Conservation (phyloP, 2,888 invertebrate genomes). For the Limnephilus marmoratus region DNA sequence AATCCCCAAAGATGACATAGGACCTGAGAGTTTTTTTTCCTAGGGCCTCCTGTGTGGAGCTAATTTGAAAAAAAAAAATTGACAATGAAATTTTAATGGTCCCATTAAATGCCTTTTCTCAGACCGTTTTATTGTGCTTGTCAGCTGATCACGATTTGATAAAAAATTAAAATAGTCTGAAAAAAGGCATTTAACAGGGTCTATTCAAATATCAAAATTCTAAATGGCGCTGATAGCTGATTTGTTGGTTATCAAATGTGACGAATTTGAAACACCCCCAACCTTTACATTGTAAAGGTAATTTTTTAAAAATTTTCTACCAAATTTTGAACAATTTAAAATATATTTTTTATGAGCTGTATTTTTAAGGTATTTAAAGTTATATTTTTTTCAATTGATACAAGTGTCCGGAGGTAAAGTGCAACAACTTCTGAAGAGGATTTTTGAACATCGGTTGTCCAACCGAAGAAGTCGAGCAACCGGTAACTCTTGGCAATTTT, state of each 20-base stretch:
- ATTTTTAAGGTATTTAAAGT: not conserved
- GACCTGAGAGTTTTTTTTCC: no score
- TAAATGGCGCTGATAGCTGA: no score
- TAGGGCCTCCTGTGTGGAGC: no score
- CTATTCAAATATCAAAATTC: no score
- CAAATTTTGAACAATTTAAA: not conserved
- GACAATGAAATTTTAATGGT: no score
- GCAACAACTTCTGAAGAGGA: not conserved
- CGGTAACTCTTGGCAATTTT: not conserved
- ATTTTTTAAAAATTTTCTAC: not conserved
- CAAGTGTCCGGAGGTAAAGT: constrained; percentile 2
- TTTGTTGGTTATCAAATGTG: not conserved
- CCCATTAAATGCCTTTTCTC: no score
- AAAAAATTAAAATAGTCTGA: no score
- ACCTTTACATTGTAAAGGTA: not conserved
- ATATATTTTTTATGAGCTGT: not conserved
- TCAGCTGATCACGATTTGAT: no score
- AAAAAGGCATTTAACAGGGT: no score
- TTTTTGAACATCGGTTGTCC: not conserved
- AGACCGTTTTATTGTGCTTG: no score
- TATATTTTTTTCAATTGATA: not conserved
- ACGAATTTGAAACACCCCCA: not conserved
- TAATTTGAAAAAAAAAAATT: no score
- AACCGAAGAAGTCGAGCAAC: not conserved
- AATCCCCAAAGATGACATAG: no score